Percentiles rank a stretch among this genome's conserved stretches.
These are phyloP conservation scores for Craterocephalus amniculus DNA, from an alignment of 2,797 vertebrate genomes.

Conservation along the genomic window DNA sequence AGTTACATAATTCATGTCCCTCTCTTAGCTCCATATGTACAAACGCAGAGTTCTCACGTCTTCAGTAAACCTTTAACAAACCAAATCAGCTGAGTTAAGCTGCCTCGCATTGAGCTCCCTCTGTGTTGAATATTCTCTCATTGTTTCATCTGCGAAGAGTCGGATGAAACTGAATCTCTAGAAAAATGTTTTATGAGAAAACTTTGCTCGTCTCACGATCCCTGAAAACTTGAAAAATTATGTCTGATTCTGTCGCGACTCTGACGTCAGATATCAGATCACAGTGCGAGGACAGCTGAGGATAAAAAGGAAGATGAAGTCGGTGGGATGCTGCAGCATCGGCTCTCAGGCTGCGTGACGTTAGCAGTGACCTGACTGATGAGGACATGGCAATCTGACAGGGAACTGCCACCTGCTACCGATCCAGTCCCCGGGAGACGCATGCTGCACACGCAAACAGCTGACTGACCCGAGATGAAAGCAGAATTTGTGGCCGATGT, in stretches of 20 bases:
- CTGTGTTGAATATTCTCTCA: constrained; percentile 11
- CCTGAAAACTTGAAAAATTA: neutral
- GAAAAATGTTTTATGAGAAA: neutral
- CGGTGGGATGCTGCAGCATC: constrained; percentile 6
- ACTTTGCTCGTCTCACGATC: neutral
- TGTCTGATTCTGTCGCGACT: neutral
- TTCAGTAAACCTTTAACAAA: neutral
- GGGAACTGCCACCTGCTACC: constrained; percentile 33
- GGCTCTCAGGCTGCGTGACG: constrained; percentile 29
- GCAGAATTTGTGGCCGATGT: constrained; percentile 36
- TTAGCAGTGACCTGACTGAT: constrained; percentile 50
- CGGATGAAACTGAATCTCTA: constrained; percentile 19
- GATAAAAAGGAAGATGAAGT: constrained; percentile 20
- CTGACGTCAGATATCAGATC: constrained; percentile 22
- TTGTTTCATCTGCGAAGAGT: constrained; percentile 3
- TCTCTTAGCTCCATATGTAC: neutral
- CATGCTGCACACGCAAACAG: constrained; percentile 13
- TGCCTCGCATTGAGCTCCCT: neutral
- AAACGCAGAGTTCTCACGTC: neutral
- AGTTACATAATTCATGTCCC: neutral
- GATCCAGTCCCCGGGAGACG: constrained; percentile 9
- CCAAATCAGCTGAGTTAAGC: neutral
- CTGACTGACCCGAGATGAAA: constrained; percentile 30
- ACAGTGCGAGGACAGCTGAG: constrained; percentile 3
- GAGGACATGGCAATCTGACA: constrained; percentile 47